These are phyloP conservation scores for Fissipunctia ypsillon DNA, from an alignment of 2,888 invertebrate genomes.

Conservation along the genomic window DNA sequence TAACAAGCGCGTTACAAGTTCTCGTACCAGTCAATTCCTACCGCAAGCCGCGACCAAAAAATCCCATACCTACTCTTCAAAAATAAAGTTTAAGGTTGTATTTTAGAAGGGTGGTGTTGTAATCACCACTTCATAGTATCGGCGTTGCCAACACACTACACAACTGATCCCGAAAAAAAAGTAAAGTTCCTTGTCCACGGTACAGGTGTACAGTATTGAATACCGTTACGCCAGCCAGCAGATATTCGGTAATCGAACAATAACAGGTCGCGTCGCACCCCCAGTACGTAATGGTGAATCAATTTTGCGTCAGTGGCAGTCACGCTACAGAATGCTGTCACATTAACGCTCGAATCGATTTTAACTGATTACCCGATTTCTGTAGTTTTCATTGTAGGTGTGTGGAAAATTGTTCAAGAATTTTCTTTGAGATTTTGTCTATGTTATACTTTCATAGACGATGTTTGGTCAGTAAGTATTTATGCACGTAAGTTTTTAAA, in stretches of 20 bases:
- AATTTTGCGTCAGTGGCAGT: slow-evolving; percentile 56
- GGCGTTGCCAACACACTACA: not conserved
- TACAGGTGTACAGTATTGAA: not conserved
- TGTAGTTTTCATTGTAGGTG: slow-evolving; percentile 1
- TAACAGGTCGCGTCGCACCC: slow-evolving; percentile 16
- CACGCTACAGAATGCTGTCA: slow-evolving; percentile 59
- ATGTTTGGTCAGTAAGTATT: not conserved
- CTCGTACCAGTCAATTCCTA: too few species aligned
- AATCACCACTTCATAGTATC: not conserved
- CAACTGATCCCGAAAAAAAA: not conserved
- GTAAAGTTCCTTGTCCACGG: not conserved
- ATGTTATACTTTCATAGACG: not conserved
- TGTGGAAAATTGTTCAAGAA: not conserved
- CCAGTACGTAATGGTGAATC: slow-evolving; percentile 59
- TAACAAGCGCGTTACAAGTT: too few species aligned
- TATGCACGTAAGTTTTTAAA: not conserved
- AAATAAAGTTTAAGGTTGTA: not conserved
- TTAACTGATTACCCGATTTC: slow-evolving; percentile 42
- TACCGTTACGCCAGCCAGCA: slow-evolving; percentile 16
- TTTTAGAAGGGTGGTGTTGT: not conserved
- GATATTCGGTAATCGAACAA: slow-evolving; percentile 47
- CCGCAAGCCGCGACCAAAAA: too few species aligned
- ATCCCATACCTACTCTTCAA: not conserved
- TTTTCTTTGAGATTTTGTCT: not conserved
- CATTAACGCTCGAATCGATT: slow-evolving; percentile 52